A percentile compares a stretch with the other conserved stretches of the same genome.
Conservation (phyloP, 1,140 invertebrate genomes). For the Drosophila kepulauana region DNA sequence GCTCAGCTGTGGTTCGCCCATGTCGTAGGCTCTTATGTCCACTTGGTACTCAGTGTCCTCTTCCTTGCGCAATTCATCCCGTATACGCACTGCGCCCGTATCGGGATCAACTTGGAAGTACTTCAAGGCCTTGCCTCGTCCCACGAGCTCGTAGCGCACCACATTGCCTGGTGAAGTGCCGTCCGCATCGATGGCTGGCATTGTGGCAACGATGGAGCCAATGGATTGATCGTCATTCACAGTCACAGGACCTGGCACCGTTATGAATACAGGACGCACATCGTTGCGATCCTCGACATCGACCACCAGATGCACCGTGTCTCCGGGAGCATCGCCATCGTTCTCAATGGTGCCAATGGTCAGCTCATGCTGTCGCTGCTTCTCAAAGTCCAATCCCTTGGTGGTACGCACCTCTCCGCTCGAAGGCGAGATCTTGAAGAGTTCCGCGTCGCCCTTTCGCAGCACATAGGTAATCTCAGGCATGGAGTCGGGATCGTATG, state of each 20-base stretch:
- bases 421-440: conserved; percentile 93
- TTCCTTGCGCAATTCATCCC: conserved; percentile 94
- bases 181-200: conserved; percentile 92
- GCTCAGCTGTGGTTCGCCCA: conserved; percentile 93
- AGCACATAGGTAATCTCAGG: conserved; percentile 94
- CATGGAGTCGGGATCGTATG: conserved; percentile 91
- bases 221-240: conserved; percentile 93
- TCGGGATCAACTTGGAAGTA: conserved; percentile 95
- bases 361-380: conserved; percentile 90
- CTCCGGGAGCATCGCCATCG: conserved; percentile 88
- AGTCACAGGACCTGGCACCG: conserved; percentile 91
- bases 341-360: conserved; percentile 94
- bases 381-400: conserved; percentile 92
- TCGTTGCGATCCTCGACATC: conserved; percentile 94
- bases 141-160: conserved; percentile 92
- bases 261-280: conserved; percentile 93
- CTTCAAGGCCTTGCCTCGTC: conserved; percentile 91
- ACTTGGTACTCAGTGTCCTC: conserved; percentile 94
- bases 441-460: conserved; percentile 90
- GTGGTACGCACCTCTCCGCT: conserved; percentile 92
- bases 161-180: conserved; percentile 93
- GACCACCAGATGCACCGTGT: conserved; percentile 91
- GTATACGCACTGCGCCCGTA: conserved; percentile 90
- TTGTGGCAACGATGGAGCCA: conserved; percentile 91
- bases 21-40: conserved; percentile 94